These are phyloP conservation scores for Aphodius granarius DNA, from an alignment of 2,888 invertebrate genomes.

Conservation along the genomic window DNA sequence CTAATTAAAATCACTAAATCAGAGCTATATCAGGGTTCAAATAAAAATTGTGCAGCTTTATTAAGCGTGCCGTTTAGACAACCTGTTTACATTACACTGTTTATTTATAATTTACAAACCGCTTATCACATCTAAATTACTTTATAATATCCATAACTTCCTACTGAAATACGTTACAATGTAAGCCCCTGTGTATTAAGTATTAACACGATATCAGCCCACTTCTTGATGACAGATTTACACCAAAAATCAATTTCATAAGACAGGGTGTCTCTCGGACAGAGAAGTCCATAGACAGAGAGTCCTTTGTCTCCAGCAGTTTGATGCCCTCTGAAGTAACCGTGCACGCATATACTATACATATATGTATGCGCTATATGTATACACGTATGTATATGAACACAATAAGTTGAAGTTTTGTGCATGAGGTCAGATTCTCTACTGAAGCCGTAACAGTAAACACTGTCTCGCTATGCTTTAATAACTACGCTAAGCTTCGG, in stretches of 20 bases:
- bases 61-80: neutral
- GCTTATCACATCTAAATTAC: neutral
- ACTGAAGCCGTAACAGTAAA: neutral
- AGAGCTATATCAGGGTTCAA: neutral
- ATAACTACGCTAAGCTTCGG: neutral
- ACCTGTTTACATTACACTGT: no score
- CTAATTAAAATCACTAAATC: slow-evolving; percentile 13
- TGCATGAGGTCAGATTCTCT: neutral
- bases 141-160: neutral
- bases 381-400: neutral
- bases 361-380: neutral
- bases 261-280: neutral
- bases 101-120: neutral
- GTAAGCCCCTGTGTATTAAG: neutral
- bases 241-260: neutral
- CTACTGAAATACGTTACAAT: neutral
- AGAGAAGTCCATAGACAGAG: no score
- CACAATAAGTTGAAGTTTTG: neutral
- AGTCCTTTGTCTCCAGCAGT: neutral
- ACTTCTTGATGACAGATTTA: neutral
- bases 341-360: neutral
- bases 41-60: neutral
- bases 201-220: no score
- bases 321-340: neutral
- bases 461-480: neutral